Evolutionary conservation across 2,797 vertebrate genomes (phyloP).

Genomic region (Onychomys leucogaster): DNA sequence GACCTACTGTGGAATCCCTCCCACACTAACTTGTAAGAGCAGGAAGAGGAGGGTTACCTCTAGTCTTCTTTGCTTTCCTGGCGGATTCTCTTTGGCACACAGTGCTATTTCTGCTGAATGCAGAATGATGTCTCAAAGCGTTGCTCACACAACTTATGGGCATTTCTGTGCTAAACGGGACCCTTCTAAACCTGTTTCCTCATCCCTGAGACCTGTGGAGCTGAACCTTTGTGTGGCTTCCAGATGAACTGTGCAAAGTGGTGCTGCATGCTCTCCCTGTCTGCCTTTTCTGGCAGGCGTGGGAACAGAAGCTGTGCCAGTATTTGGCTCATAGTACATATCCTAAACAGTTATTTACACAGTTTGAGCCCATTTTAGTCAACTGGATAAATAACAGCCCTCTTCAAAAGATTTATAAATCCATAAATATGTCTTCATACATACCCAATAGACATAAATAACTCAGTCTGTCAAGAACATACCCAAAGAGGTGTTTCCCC

Average conservation of each 20-base stretch:
- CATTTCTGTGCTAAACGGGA: conserved; percentile 52
- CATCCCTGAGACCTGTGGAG: conserved; percentile 64
- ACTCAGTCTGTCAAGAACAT: conserved; percentile 76
- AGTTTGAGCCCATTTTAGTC: conserved; percentile 84
- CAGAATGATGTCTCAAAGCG: conserved; percentile 15
- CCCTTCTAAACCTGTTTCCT: conserved; percentile 38
- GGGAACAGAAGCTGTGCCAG: conserved; percentile 50
- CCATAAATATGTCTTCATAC: conserved; percentile 83
- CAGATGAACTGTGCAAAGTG: conserved; percentile 44
- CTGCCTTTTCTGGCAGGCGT: conserved; percentile 76
- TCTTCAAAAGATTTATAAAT: conserved; percentile 85
- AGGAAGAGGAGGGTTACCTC: background rate
- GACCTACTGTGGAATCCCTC: background rate
- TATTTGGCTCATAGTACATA: conserved; percentile 65
- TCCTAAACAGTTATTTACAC: conserved; percentile 85
- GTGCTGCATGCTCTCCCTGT: conserved; percentile 51
- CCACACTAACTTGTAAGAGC: too few species aligned
- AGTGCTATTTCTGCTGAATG: conserved; percentile 10
- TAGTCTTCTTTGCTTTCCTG: background rate
- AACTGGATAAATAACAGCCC: conserved; percentile 83
- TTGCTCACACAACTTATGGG: background rate
- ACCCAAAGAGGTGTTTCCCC: conserved; percentile 79
- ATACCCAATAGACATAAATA: conserved; percentile 82
- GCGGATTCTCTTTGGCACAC: background rate
- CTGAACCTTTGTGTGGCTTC: conserved; percentile 55